Base-by-base conservation (phyloP, 2,797 vertebrate genomes). In the Peromyscus attwateri region DNA sequence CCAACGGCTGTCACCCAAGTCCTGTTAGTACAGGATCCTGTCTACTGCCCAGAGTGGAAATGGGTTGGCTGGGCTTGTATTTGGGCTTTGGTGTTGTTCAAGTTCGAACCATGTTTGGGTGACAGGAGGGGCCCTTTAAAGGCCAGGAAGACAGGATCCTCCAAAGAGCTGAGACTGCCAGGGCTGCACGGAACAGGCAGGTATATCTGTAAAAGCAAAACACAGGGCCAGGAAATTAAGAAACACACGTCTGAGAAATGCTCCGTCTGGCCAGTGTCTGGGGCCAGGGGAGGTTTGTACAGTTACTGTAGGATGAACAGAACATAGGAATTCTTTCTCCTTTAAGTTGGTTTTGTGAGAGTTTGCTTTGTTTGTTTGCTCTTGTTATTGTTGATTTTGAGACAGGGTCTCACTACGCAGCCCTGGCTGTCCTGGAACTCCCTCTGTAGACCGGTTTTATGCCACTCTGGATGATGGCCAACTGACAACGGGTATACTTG, bases 381-480 rank as follows among this genome's bases (percentile, higher is more conserved):
- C 17, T 40, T 25, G 17, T 40, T 73, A 29, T 75, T 43, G 9
- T 43, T 75, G 40, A 43, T 75, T 43, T 75, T 75, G 40, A 75
- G 73, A 75, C 23, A 75, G 73, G 40, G 73, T 76, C 73, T 76
- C 73, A 23, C 40, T 76, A 7, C 40, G 29, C 13, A 46, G 71
- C 40, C 12, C 40, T 27, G 40, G 73, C 40, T 40, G 40, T 43
- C 21, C 73, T 13, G 13, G 40, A 76, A 76, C 40, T 43, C 17
- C 2, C 40, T 43, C 5, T 46, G 12, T 7, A 76, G 73, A 76
- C 12, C 21, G 1, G 73, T 43, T 16, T 0, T 8, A 23, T 6
- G 1, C 6, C 10, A 1, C 16, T 0, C 0, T 8, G 31, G 49
- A 57, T 46, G 71, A 37, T 19, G 31, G 31, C 82, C 27, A 2